These are phyloP conservation scores for Proterorhinus semilunaris DNA, from an alignment of 2,113 vertebrate genomes.

Conservation along the genomic window DNA sequence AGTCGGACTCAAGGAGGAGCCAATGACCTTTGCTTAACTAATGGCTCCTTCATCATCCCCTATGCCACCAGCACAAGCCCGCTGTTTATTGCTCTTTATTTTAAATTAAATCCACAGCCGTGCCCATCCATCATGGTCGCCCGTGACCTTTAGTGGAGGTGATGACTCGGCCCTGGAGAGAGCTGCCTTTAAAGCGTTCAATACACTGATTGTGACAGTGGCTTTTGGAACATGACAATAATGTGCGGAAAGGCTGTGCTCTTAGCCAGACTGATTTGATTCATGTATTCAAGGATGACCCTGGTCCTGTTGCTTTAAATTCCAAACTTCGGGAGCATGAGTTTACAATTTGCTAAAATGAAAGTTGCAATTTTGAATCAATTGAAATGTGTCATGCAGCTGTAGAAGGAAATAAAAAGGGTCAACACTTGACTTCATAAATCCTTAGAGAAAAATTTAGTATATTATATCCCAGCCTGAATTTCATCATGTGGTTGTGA, in stretches of 20 bases:
- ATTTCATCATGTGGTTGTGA: neutral
- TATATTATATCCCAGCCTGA: neutral
- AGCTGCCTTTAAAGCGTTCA: constrained; percentile 39
- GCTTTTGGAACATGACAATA: neutral
- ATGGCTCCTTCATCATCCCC: constrained; percentile 70
- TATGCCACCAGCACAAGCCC: constrained; percentile 58
- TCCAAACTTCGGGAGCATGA: too few relatives aligned
- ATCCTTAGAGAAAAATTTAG: too few relatives aligned
- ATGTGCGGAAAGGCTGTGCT: neutral
- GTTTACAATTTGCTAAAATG: too few relatives aligned
- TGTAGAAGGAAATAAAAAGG: neutral
- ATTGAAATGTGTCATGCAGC: neutral
- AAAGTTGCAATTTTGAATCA: too few relatives aligned
- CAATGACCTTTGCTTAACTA: constrained; percentile 83
- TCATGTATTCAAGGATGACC: too few relatives aligned
- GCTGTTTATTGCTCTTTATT: constrained; percentile 77
- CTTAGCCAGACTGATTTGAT: neutral
- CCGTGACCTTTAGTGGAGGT: constrained; percentile 77
- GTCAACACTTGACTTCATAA: too few relatives aligned
- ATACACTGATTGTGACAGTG: constrained; percentile 22
- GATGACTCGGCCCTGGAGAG: constrained; percentile 57
- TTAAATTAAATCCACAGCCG: constrained; percentile 76
- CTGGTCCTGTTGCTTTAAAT: too few relatives aligned
- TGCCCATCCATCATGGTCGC: constrained; percentile 71
- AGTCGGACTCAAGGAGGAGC: constrained; percentile 54